Evolutionary conservation across 2,888 invertebrate species (phyloP), one percentile per base, ranked within the genome.

Genomic region (Tipula lateralis): DNA sequence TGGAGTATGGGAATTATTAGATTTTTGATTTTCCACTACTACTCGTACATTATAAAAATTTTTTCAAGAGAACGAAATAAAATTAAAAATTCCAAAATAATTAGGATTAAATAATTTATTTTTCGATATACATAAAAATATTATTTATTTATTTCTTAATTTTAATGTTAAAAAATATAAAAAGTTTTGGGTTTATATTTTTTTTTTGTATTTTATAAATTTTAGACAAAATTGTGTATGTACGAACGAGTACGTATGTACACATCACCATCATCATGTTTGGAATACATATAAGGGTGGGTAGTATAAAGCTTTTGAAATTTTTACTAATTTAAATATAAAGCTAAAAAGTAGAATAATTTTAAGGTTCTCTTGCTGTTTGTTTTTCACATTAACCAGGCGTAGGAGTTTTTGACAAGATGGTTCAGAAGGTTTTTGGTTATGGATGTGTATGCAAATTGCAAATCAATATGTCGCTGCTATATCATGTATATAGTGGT

Each of bases 71-170:
- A 66, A 66, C 66, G 66, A 66, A 66, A 66, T 66, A 66, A 66
- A 66, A 66, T 66, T 66, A 66, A 66, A 66, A 66, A 66, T 66
- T 66, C 66, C 66, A 66, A 66, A 66, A 66, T 66, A 66, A 66
- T 66, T 66, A 66, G 66, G 66, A 66, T 66, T 66, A 66, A 66
- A 66, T 66, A 66, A 66, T 66, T 66, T 66, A 66, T 66, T 66
- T 66, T 24, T 66, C 66, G 19, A 39, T 24, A 24, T 66, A 66
- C 24, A 66, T 24, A 66, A 24, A 66, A 66, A 66, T 66, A 66
- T 66, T 66, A 66, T 66, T 66, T 66, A 66, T 66, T 66, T 66
- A 66, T 66, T 66, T 66, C 66, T 66, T 66, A 66, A 66, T 66
- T 66, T 66, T 66, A 66, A 66, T 66, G 66, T 66, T 66, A 50